phyloP scores from a whole-genome alignment of 2,113 vertebrate species.

The Sapajus apella region DNA sequence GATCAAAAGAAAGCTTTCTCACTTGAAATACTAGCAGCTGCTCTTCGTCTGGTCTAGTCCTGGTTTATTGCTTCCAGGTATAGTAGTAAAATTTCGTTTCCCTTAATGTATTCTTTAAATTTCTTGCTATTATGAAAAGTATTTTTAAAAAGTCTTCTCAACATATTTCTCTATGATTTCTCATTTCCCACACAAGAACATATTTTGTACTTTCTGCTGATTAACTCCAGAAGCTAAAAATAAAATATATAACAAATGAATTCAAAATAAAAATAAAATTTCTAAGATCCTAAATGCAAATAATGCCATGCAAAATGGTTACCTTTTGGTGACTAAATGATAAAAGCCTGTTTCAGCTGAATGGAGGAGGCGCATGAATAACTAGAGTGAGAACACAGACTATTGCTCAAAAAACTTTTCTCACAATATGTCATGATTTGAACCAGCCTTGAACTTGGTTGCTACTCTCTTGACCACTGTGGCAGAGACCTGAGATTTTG shows the following conservation, averaged over 20 bases:
- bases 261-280: not conserved
- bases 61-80: not conserved
- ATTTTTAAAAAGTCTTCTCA: not conserved
- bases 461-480: not conserved
- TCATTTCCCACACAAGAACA: not conserved
- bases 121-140: not conserved
- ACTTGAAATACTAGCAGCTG: not conserved
- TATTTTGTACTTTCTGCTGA: not conserved
- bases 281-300: not conserved
- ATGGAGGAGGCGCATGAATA: not conserved
- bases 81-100: not conserved
- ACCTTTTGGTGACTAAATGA: not conserved
- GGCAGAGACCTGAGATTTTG: not conserved
- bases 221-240: not conserved
- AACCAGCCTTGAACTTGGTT: not conserved
- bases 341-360: not conserved
- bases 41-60: not conserved
- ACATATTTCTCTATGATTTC: not conserved
- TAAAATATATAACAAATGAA: not conserved
- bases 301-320: not conserved
- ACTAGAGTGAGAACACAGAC: not conserved
- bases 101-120: not conserved
- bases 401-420: not conserved
- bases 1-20: slow-evolving; percentile 1
- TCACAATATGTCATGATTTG: not conserved